Percentiles rank a stretch among this genome's conserved stretches.
These are phyloP conservation scores for Kryptopterus vitreolus DNA, from an alignment of 2,797 vertebrate species.

Conservation along the genomic window DNA sequence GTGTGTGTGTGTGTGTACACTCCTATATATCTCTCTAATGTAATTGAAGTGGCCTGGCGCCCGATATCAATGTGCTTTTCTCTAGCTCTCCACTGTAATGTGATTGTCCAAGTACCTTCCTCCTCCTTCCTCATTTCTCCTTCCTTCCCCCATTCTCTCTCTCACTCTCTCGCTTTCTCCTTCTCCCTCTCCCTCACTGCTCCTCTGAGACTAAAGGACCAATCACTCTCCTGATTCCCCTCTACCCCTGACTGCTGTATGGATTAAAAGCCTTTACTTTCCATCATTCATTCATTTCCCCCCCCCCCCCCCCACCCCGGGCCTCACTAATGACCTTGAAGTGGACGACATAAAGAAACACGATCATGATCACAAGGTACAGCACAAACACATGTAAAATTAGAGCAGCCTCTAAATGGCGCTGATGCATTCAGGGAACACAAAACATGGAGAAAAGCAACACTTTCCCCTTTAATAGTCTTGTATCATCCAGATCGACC, in stretches of 20 bases:
- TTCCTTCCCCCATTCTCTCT: constrained; percentile 3
- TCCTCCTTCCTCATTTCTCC: constrained; percentile 27
- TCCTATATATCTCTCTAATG: constrained; percentile 48
- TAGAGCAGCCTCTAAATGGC: constrained; percentile 10
- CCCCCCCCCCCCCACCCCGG: neutral
- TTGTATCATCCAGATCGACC: constrained; percentile 33
- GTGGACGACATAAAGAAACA: neutral
- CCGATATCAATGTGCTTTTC: constrained; percentile 50
- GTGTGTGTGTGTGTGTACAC: constrained; percentile 9
- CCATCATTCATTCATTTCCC: constrained; percentile 36
- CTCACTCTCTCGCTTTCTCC: neutral
- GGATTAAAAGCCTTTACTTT: constrained; percentile 22
- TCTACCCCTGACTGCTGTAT: constrained; percentile 13
- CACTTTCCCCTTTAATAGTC: constrained; percentile 31
- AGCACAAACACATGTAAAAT: constrained; percentile 15
- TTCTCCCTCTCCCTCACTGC: constrained; percentile 1
- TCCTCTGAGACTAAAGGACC: constrained; percentile 43
- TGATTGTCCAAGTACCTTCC: constrained; percentile 59
- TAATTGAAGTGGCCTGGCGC: constrained; percentile 53
- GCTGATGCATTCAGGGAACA: neutral
- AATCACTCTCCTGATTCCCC: constrained; percentile 26
- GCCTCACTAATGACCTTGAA: neutral
- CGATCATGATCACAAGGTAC: neutral
- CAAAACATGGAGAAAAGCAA: constrained; percentile 11
- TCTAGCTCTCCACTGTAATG: constrained; percentile 60